A percentile compares a stretch with the other conserved stretches of the same genome.
Evolutionary conservation across 2,113 vertebrate genomes (phyloP).

Genomic region (Mohoua ochrocephala): DNA sequence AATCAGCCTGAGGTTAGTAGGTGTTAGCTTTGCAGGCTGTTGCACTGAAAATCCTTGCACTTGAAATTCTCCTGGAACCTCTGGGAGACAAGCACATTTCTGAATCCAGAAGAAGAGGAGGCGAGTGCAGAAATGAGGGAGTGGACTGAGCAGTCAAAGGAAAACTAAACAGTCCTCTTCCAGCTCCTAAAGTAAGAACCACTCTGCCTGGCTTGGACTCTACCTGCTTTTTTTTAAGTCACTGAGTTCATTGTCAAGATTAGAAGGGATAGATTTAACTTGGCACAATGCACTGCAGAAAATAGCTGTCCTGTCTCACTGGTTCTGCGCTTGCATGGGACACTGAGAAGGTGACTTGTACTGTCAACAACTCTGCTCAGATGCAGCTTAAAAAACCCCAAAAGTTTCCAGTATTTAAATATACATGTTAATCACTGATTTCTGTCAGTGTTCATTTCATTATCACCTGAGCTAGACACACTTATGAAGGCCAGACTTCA

Average conservation of each 20-base stretch:
- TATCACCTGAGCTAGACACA: not conserved
- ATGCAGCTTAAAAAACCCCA: not conserved
- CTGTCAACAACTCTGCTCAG: not conserved
- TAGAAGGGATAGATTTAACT: not conserved
- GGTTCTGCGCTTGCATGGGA: not conserved
- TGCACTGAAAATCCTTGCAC: not conserved
- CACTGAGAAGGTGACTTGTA: not conserved
- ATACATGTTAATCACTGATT: not conserved
- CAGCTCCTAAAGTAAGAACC: not conserved
- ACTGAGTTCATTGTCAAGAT: not conserved
- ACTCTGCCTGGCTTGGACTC: not conserved
- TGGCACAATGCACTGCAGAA: not conserved
- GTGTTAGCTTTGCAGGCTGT: not conserved
- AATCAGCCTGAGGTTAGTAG: not conserved
- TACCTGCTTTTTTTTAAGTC: not conserved
- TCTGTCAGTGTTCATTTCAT: not conserved
- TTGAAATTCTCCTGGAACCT: not conserved
- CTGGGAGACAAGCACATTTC: not conserved
- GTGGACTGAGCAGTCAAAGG: not conserved
- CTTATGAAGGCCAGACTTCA: not conserved
- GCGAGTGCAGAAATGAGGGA: not conserved
- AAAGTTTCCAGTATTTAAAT: not conserved
- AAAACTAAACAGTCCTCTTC: not conserved
- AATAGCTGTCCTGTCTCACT: not conserved
- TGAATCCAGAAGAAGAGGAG: not conserved